phyloP scores from a whole-genome alignment of 2,888 invertebrate genomes.

The Cataglyphis rosenhaueri region DNA sequence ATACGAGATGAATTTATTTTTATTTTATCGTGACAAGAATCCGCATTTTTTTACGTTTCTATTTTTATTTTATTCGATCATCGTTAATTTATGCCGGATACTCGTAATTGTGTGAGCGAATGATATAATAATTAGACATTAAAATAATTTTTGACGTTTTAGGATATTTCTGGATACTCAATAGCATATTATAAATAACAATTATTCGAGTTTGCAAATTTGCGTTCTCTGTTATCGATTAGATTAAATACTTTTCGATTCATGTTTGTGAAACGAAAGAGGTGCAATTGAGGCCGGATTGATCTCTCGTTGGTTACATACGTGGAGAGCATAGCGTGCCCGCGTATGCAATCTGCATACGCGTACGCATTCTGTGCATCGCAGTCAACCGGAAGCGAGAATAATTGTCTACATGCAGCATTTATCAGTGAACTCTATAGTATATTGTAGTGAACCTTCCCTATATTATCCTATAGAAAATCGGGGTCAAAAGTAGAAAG shows the following conservation, averaged over 20 bases:
- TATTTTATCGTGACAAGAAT: not conserved
- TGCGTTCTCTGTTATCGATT: not conserved
- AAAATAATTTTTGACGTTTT: not conserved
- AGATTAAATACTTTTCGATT: slow-evolving; percentile 64
- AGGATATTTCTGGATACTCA: slow-evolving; percentile 18
- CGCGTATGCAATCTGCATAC: slow-evolving; percentile 73
- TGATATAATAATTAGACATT: not conserved
- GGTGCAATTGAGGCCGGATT: slow-evolving; percentile 65
- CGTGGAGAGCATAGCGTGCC: slow-evolving; percentile 66
- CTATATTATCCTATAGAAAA: not conserved
- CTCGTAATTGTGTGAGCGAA: not conserved
- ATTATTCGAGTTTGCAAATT: slow-evolving; percentile 25
- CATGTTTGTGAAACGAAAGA: slow-evolving; percentile 64
- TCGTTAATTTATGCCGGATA: not conserved
- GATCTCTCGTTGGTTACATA: slow-evolving; percentile 69
- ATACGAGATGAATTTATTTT: not conserved
- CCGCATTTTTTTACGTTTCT: not conserved
- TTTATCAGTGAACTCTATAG: slow-evolving; percentile 3
- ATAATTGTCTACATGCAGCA: slow-evolving; percentile 74
- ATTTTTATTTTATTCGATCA: not conserved
- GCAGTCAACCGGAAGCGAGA: slow-evolving; percentile 77
- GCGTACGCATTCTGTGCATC: slow-evolving; percentile 78
- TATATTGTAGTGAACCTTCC: not conserved
- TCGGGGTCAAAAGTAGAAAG: not conserved
- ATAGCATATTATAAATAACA: slow-evolving; percentile 29